Evolutionary conservation across 2,113 vertebrate genomes (phyloP), one percentile per base, ranked within the genome.

Genomic region (Microcebus murinus): DNA sequence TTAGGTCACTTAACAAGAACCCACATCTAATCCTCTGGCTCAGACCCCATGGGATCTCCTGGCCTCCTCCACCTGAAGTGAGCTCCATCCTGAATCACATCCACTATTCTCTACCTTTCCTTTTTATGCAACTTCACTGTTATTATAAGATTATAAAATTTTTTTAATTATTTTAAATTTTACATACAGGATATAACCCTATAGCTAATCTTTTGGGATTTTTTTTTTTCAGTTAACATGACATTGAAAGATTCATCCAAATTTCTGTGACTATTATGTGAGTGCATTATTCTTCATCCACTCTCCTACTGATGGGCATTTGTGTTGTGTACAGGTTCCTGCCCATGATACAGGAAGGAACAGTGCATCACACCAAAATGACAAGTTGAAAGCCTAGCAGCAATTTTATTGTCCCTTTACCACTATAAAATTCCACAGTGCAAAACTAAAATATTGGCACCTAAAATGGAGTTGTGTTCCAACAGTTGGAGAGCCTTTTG

Each of bases 101-200:
- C 82, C 18, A 77, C 65, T 74, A 79, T 17, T 93, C 15, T 76
- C 45, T 31, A 21, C 1, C 67, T 70, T 76, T 82, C 27, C 17
- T 91, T 95, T 92, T 85, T 10, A 93, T 48, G 20, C 65, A 59
- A 63, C 18, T 73, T 65, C 42, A 52, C 31, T 57, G 14, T 82
- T 63, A 48, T 91, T 94, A 65, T 70, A 45, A 79, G 21, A 82
- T 82, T 61, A 86, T 20, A 39, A 82, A 85, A 34, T 83, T 36
- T 67, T 86, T 80, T 93, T 73, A 70, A 57, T 82, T 77, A 85
- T 63, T 93, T 87, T 25, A 80, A 59, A 76, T 34, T 68, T 89
- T 74, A 67, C 6, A 74, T 29, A 71, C 4, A 79, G 14, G 36
- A 50, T 57, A 59, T 12, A 80, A 87, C 65, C 25, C 12, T 48